These are phyloP conservation scores for Camarhynchus parvulus DNA, from an alignment of 2,113 vertebrate species.

Conservation along the genomic window DNA sequence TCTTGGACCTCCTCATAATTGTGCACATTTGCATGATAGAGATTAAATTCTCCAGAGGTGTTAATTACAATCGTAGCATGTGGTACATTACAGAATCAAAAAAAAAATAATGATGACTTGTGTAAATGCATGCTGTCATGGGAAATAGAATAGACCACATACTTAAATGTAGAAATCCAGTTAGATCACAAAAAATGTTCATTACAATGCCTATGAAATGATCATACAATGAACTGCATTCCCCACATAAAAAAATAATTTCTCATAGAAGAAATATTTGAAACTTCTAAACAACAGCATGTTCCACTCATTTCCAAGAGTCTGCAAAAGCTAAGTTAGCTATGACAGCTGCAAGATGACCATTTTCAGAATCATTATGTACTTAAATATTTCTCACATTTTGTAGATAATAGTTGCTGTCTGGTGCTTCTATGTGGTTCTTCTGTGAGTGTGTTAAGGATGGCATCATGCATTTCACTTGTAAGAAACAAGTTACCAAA, in stretches of 20 bases:
- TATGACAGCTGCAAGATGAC: not conserved
- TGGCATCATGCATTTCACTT: fast-evolving
- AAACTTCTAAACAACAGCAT: not conserved
- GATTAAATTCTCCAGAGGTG: not conserved
- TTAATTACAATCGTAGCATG: not conserved
- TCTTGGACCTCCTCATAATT: not conserved
- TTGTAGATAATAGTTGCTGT: not conserved
- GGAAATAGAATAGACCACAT: not conserved
- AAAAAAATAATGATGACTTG: not conserved
- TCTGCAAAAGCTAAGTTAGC: not conserved
- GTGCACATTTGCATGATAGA: not conserved
- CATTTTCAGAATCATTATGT: not conserved
- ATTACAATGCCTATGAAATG: not conserved
- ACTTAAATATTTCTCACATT: not conserved
- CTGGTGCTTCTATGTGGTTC: not conserved
- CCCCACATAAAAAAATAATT: not conserved
- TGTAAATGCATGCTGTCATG: not conserved
- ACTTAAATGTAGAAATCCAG: slow-evolving; percentile 45
- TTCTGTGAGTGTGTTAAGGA: not conserved
- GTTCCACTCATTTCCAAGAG: not conserved
- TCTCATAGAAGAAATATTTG: not conserved
- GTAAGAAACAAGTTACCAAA: fast-evolving
- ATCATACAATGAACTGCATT: not conserved
- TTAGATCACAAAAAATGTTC: slow-evolving; percentile 4
- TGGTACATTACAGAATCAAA: not conserved